Base-by-base conservation (phyloP, 1,140 invertebrate species). In the Bombus cullumanus region DNA sequence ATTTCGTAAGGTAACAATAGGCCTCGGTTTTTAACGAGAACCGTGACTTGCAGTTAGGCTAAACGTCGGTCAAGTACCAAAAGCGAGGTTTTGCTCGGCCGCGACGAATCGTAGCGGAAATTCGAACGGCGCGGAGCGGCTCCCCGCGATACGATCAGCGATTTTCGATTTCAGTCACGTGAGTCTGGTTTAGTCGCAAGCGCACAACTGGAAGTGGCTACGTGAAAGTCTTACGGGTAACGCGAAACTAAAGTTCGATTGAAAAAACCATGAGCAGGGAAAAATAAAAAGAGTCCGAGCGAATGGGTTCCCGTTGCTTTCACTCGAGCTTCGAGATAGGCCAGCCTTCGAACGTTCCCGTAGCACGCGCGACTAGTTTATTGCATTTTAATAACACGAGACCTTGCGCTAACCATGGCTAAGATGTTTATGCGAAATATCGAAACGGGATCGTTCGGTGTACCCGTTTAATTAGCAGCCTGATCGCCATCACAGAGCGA, bases 231-330 rank as follows among this genome's bases (percentile, higher is more conserved):
- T 34, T 25, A n/a, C 31, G 28, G 68, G 74, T 82, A 88, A 88
- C 62, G 73, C 62, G 77, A 89, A 86, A 89, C 78, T 79, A 37
- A 89, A 77, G 83, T 69, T 73, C 41, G 43, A 81, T 41, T 34
- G 66, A 25, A 57, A 83, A 66, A 64, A 43, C 28, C 5, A 13
- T 13, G 37, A 62, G 9, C 39, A 10, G 64, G 25, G n/a, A 68
- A 68, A 85, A 73, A 41, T 28, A 41, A 85, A 85, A 69, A 78
- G 57, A 47, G 8, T 18, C 8, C 64, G 13, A 57, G 68, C 87
- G 83, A 89, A 82, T 88, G 78, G 43, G 68, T 81, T 87, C 82
- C 62, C 39, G 47, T 86, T 82, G 88, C 88, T 89, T 89, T 89
- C 88, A 89, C 88, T 89, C 74, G 47, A 31, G 15, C n/a, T 41